A percentile compares a stretch with the other conserved stretches of the same genome.
Evolutionary conservation across 1,140 invertebrate species (phyloP).

Genomic region (Wasmannia auropunctata): DNA sequence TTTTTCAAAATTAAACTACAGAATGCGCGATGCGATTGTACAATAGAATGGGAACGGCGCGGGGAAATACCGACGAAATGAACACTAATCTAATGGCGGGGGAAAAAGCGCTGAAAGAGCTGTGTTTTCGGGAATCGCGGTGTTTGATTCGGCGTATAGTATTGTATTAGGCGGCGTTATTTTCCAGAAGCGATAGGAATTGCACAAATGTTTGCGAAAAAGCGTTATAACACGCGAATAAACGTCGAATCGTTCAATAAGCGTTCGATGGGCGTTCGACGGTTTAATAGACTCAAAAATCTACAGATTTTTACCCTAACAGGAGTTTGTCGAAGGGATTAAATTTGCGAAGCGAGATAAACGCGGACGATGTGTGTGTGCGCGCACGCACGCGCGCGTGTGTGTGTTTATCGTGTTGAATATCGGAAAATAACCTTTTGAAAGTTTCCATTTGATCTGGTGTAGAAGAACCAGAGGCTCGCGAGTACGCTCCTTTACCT

Average conservation of each 20-base stretch:
- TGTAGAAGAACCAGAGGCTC: neutral
- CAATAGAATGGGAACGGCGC: neutral
- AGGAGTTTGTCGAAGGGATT: neutral
- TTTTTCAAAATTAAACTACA: slow-evolving; percentile 4
- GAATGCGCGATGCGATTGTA: neutral
- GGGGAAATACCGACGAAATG: neutral
- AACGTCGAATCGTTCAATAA: neutral
- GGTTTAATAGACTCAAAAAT: neutral
- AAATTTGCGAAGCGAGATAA: slow-evolving; percentile 16
- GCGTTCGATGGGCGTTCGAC: no score
- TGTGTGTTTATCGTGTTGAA: neutral
- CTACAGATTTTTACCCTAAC: neutral
- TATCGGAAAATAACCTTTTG: neutral
- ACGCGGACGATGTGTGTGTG: neutral
- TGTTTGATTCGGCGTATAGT: neutral
- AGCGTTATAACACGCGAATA: neutral
- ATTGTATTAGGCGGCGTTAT: slow-evolving; percentile 1
- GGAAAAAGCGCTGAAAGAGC: neutral
- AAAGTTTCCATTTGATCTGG: neutral
- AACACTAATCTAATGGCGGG: slow-evolving; percentile 30
- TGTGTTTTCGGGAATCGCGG: neutral
- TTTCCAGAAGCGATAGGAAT: neutral
- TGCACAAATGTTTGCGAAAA: slow-evolving; percentile 14
- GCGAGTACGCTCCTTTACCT: neutral
- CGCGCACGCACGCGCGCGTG: neutral